Evolutionary conservation across 2,797 vertebrate genomes (phyloP).

Genomic region (Lophotriccus pileatus): DNA sequence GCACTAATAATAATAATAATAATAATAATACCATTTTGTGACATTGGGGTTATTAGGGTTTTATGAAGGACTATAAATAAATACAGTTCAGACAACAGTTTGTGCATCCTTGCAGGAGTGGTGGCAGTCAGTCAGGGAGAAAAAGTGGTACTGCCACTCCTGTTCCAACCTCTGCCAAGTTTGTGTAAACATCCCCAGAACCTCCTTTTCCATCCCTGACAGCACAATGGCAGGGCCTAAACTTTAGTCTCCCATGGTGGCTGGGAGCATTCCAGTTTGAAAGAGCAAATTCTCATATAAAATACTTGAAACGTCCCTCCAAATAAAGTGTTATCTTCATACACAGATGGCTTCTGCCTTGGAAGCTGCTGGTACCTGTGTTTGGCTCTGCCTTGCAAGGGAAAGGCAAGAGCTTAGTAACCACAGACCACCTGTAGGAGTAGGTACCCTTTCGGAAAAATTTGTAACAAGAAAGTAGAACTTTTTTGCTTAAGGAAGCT

Average conservation of each 20-base stretch:
- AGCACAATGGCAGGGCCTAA: background rate
- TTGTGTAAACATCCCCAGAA: background rate
- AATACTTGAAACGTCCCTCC: background rate
- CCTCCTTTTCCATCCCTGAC: background rate
- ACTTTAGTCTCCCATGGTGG: background rate
- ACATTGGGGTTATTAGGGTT: background rate
- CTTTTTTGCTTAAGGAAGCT: too few relatives aligned
- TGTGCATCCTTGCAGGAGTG: background rate
- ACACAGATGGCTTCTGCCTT: background rate
- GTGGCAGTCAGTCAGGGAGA: background rate
- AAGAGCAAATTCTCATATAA: background rate
- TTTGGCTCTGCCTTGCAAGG: background rate
- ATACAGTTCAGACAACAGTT: background rate
- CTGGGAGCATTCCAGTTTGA: background rate
- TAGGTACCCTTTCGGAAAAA: too few relatives aligned
- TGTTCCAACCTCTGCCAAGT: background rate
- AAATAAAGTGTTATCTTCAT: background rate
- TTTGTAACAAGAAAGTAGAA: too few relatives aligned
- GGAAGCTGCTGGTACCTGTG: background rate
- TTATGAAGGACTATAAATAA: background rate
- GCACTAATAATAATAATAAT: background rate
- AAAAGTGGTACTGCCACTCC: background rate
- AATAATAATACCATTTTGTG: background rate
- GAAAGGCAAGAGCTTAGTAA: background rate
- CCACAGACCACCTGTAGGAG: background rate